Evolutionary conservation across 2,113 vertebrate genomes (phyloP), one percentile per base, ranked within the genome.

Genomic region (Dipodomys stephensi): DNA sequence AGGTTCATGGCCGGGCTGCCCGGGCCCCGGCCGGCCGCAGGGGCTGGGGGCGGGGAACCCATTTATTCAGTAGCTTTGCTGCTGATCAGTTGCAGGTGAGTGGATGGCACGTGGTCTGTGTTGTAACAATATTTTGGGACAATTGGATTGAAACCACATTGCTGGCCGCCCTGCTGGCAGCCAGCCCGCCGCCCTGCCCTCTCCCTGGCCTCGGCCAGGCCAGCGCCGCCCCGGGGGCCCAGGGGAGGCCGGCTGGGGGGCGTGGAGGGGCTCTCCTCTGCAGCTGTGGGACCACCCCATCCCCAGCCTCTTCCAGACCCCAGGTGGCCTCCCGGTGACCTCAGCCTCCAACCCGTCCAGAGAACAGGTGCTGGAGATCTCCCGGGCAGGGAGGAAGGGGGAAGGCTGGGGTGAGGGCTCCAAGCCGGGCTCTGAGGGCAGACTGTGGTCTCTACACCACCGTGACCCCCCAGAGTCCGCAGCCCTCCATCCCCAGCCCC

Each of bases 41-140:
- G 32, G 82, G 92, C 74, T 2, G 1, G 12, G 13, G 30, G 39
- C 5, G 93, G 92, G 35, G 71, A 95, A 30, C 82, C 44, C 18
- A 87, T 95, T 92, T 93, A 82, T 90, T 89, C 88, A 1, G 96
- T 97, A 98, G 96, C 97, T n/a, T 93, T 57, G 87, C 80, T 1
- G 78, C 89, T 97, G 97, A 96, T 95, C 92, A 96, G 89, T 97
- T 97, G 97, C 97, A 98, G 97, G 96, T 71, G 87, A 96, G 92
- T 20, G 16, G 85, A 57, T 71, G 2, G 60, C 96, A 94, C 95
- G 92, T 94, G 97, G 97, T 95, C 89, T 89, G 93, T 92, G 92
- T 92, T 94, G 94, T 95, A 95, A 95, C 60, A 83, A 94, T 93
- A 92, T 95, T 97, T 95, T 94, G 96, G 96, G 97, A 96, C 97